Percentiles rank a stretch among this genome's conserved stretches.
Conservation (phyloP, 2,797 vertebrate species). For the Myiothlypis chrysogaster region DNA sequence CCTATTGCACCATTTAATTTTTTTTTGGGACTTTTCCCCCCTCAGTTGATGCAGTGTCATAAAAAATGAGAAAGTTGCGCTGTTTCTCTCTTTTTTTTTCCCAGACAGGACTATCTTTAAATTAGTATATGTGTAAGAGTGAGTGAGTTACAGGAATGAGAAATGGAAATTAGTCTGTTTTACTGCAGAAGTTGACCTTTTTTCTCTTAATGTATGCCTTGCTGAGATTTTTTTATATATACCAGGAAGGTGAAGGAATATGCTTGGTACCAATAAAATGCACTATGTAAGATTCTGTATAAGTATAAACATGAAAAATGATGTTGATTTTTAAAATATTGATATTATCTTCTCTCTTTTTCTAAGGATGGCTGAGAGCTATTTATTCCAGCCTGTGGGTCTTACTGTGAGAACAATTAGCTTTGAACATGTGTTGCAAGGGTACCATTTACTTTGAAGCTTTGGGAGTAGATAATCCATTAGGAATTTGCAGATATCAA, state of each 20-base stretch:
- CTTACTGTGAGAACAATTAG: background rate
- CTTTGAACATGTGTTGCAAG: background rate
- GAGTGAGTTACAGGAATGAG: background rate
- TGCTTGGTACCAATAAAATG: background rate
- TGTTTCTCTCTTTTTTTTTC: background rate
- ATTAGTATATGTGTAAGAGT: background rate
- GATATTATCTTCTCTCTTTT: background rate
- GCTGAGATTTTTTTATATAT: background rate
- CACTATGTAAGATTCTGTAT: background rate
- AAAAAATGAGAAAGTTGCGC: background rate
- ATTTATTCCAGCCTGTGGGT: background rate
- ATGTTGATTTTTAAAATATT: background rate
- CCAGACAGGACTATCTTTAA: background rate
- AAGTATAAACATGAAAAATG: background rate
- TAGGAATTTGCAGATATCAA: background rate
- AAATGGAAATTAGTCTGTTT: background rate
- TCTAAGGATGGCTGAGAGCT: background rate
- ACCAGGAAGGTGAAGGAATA: rapidly evolving
- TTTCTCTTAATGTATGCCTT: background rate
- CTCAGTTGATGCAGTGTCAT: background rate
- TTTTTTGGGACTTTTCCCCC: rapidly evolving
- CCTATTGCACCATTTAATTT: background rate
- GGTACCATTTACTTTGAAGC: background rate
- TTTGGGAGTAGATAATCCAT: background rate
- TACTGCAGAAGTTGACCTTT: background rate